Conservation (phyloP, 2,888 invertebrate genomes). For the Calephelis perditalis region DNA sequence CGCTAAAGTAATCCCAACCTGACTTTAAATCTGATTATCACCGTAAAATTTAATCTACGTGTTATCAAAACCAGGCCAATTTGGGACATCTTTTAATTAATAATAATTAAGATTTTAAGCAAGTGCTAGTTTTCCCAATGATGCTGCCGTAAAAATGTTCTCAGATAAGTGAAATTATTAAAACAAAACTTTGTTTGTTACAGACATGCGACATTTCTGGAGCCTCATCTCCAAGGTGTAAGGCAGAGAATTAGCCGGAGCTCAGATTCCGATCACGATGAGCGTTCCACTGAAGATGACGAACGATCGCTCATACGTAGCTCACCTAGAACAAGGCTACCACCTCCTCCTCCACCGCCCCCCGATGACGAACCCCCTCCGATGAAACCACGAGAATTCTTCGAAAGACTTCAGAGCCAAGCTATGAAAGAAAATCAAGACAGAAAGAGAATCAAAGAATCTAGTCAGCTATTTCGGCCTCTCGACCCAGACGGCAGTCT, state of each 20-base stretch:
- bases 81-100: too few relatives aligned
- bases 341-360: constrained; percentile 65
- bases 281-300: constrained; percentile 70
- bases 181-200: constrained; percentile 47
- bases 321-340: constrained; percentile 65
- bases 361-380: constrained; percentile 70
- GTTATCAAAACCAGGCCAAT: too few relatives aligned
- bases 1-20: too few relatives aligned
- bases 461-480: constrained; percentile 53
- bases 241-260: constrained; percentile 68
- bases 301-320: constrained; percentile 63
- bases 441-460: constrained; percentile 54
- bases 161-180: not conserved
- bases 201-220: constrained; percentile 87
- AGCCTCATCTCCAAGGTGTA: constrained; percentile 84
- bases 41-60: too few relatives aligned
- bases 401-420: constrained; percentile 68
- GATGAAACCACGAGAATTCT: constrained; percentile 77
- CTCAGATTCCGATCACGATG: constrained; percentile 72
- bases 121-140: too few relatives aligned
- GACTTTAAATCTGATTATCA: too few relatives aligned
- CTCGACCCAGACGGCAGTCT: constrained; percentile 66
- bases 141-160: too few relatives aligned
- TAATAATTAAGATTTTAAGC: too few relatives aligned
- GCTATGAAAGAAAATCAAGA: constrained; percentile 68